Evolutionary conservation across 2,797 vertebrate species (phyloP).

Genomic region (Gephyroberyx darwinii): DNA sequence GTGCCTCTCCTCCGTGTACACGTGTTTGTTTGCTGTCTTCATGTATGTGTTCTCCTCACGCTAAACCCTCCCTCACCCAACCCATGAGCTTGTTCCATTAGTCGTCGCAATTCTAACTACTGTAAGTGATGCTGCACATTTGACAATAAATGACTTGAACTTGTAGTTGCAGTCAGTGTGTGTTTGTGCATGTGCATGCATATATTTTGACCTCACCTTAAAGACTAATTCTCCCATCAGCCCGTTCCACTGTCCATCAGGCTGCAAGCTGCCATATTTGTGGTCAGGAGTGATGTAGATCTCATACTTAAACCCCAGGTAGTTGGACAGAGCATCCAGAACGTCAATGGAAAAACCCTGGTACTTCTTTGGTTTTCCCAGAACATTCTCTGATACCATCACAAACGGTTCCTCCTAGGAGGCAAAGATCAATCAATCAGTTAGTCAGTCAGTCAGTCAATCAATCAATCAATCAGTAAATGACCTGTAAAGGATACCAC

Average conservation of each 20-base stretch:
- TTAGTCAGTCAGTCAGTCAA: conserved; percentile 31
- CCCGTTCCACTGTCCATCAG: conserved; percentile 96
- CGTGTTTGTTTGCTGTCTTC: background rate
- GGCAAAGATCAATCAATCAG: conserved; percentile 48
- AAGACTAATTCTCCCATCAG: conserved; percentile 95
- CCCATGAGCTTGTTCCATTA: background rate
- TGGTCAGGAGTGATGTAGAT: conserved; percentile 97
- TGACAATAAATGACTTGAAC: no score
- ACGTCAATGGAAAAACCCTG: conserved; percentile 98
- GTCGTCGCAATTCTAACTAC: background rate
- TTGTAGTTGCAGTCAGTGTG: background rate
- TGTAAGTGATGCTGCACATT: no score
- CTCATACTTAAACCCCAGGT: conserved; percentile 97
- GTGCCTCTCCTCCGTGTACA: background rate
- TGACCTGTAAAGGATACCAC: conserved; percentile 30
- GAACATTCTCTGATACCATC: conserved; percentile 98
- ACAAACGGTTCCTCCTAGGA: conserved; percentile 98
- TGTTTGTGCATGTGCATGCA: background rate
- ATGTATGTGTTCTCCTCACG: no score
- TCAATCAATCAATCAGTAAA: conserved; percentile 49
- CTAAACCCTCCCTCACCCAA: background rate
- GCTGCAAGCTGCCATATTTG: conserved; percentile 94
- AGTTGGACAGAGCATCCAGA: conserved; percentile 94
- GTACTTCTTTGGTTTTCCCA: conserved; percentile 98
- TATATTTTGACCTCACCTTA: conserved; percentile 85